A percentile compares a stretch with the other conserved stretches of the same genome.
phyloP scores from a whole-genome alignment of 2,888 invertebrate species.

The Oligia latruncula region DNA sequence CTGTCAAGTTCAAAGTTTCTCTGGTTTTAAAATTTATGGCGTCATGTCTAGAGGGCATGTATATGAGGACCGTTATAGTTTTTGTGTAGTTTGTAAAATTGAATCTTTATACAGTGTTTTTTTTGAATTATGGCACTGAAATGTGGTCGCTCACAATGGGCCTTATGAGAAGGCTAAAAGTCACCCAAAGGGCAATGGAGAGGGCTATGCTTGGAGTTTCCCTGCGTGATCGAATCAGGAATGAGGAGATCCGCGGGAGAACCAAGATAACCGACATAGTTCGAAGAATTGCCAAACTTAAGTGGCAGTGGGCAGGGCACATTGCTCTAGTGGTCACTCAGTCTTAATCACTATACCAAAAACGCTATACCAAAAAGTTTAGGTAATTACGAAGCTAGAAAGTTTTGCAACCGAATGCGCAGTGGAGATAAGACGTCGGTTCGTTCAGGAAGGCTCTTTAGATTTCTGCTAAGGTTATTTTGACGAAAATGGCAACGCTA shows the following conservation, averaged over 20 bases:
- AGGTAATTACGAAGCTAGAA: neutral
- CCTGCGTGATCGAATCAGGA: too few relatives aligned
- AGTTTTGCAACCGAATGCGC: neutral
- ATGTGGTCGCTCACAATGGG: too few relatives aligned
- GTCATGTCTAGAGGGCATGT: neutral
- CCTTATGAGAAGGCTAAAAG: too few relatives aligned
- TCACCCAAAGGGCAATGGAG: too few relatives aligned
- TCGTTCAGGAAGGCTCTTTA: neutral
- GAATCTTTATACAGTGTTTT: neutral
- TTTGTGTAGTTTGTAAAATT: neutral
- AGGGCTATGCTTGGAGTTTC: too few relatives aligned
- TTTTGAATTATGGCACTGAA: too few relatives aligned
- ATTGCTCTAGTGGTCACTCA: neutral
- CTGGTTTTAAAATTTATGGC: conserved; percentile 32
- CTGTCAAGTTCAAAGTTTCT: conserved; percentile 22
- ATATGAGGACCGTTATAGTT: neutral
- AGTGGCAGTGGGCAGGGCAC: too few relatives aligned
- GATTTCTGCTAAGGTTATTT: neutral
- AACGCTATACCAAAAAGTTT: neutral
- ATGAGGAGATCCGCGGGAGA: too few relatives aligned
- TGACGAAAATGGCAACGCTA: neutral
- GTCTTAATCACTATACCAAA: neutral
- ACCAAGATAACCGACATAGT: too few relatives aligned
- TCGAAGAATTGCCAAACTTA: too few relatives aligned
- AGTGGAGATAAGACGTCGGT: neutral